Percentiles rank a stretch among this genome's conserved stretches.
Evolutionary conservation across 1,140 invertebrate genomes (phyloP).

Genomic region (Bombus breviceps): DNA sequence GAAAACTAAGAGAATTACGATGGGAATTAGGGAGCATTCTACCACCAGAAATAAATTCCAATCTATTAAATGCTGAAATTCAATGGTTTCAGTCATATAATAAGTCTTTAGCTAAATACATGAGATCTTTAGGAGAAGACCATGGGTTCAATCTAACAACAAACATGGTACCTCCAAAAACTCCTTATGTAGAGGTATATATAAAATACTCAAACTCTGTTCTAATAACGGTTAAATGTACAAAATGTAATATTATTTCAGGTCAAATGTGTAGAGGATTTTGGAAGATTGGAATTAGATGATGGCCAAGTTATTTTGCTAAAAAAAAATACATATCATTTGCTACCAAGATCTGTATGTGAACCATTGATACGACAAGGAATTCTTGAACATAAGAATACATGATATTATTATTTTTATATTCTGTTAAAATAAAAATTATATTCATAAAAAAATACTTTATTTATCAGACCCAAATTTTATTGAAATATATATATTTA

Average conservation of each 20-base stretch:
- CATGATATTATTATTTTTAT: slow-evolving; percentile 18
- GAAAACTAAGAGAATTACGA: slow-evolving; percentile 90
- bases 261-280: slow-evolving; percentile 94
- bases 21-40: slow-evolving; percentile 97
- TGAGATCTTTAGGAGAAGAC: slow-evolving; percentile 92
- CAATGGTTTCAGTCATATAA: slow-evolving; percentile 95
- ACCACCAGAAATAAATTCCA: slow-evolving; percentile 91
- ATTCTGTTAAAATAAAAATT: slow-evolving; percentile 28
- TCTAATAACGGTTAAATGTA: background rate
- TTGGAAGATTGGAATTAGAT: slow-evolving; percentile 96
- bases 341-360: slow-evolving; percentile 93
- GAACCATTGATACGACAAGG: slow-evolving; percentile 96
- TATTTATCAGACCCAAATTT: background rate
- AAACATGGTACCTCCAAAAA: slow-evolving; percentile 95
- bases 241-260: slow-evolving; percentile 71
- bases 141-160: slow-evolving; percentile 93
- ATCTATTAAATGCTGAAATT: slow-evolving; percentile 91
- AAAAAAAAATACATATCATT: slow-evolving; percentile 96
- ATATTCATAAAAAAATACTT: background rate
- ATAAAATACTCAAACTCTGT: background rate
- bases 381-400: slow-evolving; percentile 90
- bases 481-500: background rate
- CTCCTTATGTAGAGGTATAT: slow-evolving; percentile 92
- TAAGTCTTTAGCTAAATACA: slow-evolving; percentile 93
- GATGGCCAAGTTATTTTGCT: slow-evolving; percentile 94